Conservation (phyloP, 2,797 vertebrate genomes). For the Clarias platycephalus region DNA sequence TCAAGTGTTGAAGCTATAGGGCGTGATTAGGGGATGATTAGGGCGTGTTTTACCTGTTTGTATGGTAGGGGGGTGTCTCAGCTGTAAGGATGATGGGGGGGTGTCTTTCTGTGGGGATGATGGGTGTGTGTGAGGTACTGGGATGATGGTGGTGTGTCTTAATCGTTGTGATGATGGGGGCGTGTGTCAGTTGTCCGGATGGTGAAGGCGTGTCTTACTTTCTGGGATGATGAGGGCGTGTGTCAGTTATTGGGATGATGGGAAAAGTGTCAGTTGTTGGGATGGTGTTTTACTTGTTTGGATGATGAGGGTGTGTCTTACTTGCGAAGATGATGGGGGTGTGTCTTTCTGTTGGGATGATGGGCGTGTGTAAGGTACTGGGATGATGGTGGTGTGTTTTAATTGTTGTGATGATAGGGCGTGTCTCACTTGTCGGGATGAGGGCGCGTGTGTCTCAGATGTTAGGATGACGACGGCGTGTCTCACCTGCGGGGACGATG, state of each 20-base stretch:
- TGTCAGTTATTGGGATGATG: neutral
- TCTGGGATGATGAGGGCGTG: neutral
- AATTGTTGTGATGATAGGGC: neutral
- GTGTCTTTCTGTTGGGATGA: neutral
- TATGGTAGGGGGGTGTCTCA: no score
- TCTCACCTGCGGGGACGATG: slow-evolving; percentile 80
- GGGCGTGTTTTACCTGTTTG: no score
- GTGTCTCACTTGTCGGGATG: neutral
- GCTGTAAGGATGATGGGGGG: no score
- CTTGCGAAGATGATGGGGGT: neutral
- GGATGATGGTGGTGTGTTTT: neutral
- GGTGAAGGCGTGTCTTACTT: neutral
- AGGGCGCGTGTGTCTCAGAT: neutral
- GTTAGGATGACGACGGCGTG: neutral
- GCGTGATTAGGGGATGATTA: no score
- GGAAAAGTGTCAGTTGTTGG: neutral
- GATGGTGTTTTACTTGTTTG: slow-evolving; percentile 62
- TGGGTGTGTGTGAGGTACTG: no score
- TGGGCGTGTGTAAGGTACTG: no score
- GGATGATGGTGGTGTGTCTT: neutral
- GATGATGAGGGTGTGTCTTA: neutral
- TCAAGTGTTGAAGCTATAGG: no score
- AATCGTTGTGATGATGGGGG: neutral
- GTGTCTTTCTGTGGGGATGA: neutral
- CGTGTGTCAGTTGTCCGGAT: neutral